These are phyloP conservation scores for Drosophila siamana DNA, from an alignment of 2,888 invertebrate genomes.

Conservation along the genomic window DNA sequence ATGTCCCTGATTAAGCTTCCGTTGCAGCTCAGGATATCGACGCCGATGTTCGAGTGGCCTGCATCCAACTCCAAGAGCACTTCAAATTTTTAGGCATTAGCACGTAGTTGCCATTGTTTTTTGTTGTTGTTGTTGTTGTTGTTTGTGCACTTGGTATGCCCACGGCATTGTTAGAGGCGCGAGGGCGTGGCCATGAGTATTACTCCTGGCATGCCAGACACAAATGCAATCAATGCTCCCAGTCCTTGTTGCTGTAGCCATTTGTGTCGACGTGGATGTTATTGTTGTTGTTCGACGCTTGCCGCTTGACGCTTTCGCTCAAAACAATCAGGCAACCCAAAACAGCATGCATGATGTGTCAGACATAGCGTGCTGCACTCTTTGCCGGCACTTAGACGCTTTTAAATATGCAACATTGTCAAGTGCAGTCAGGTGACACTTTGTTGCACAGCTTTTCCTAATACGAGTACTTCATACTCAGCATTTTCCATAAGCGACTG, in stretches of 20 bases:
- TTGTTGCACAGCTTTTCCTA: conserved; percentile 10
- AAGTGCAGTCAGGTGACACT: conserved; percentile 46
- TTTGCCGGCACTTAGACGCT: conserved; percentile 76
- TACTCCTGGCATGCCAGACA: conserved; percentile 41
- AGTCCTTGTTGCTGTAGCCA: conserved; percentile 23
- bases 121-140: conserved; percentile 5
- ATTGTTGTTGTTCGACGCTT: conserved; percentile 14
- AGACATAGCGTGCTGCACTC: conserved; percentile 53
- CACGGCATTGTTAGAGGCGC: conserved; percentile 57
- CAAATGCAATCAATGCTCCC: conserved; percentile 72
- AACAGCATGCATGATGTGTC: conserved; percentile 77
- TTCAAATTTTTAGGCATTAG: conserved; percentile 74
- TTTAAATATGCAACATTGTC: conserved; percentile 72
- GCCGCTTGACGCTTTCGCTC: conserved; percentile 53
- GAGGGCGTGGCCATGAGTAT: conserved; percentile 30
- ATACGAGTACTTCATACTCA: conserved; percentile 7
- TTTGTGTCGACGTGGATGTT: conserved; percentile 14
- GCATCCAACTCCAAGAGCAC: conserved; percentile 63
- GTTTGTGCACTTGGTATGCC: conserved; percentile 64
- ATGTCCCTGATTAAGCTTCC: conserved; percentile 18
- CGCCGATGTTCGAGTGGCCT: conserved; percentile 54
- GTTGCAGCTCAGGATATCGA: conserved; percentile 33
- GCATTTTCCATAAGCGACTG: conserved; percentile 13
- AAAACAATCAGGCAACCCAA: conserved; percentile 72
- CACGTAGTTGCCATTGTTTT: conserved; percentile 26